Conservation (phyloP, 2,888 invertebrate genomes). For the Nephrotoma appendiculata region DNA sequence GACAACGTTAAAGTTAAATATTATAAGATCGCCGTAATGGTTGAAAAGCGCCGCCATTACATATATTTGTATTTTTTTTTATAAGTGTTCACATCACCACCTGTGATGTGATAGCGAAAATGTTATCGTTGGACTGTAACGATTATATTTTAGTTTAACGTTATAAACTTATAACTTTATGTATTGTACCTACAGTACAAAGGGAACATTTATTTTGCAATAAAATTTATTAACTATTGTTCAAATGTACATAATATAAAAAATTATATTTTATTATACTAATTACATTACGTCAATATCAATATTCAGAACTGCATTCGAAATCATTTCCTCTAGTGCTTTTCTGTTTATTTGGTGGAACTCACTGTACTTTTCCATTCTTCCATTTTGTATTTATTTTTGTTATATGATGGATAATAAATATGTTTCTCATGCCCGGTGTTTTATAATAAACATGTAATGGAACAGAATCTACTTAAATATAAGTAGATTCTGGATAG, state of each 20-base stretch:
- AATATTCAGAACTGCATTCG: not conserved
- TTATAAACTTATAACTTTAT: not conserved
- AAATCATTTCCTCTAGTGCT: not conserved
- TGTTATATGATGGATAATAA: not conserved
- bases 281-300: not conserved
- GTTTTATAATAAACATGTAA: not conserved
- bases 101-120: not conserved
- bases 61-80: not conserved
- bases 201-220: not conserved
- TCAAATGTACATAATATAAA: not conserved
- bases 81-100: not conserved
- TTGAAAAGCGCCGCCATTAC: not conserved
- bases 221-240: not conserved
- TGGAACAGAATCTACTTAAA: no score
- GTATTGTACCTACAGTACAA: not conserved
- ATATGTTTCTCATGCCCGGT: conserved; percentile 3
- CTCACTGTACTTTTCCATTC: conserved; percentile 13
- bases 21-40: not conserved
- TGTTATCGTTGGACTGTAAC: not conserved
- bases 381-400: not conserved
- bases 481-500: no score
- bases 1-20: not conserved
- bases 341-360: conserved; percentile 14
- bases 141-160: not conserved
- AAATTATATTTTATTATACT: not conserved